A percentile compares a stretch with the other conserved stretches of the same genome.
Conservation (phyloP, 2,113 vertebrate species). For the Phrynosoma blainvillii region DNA sequence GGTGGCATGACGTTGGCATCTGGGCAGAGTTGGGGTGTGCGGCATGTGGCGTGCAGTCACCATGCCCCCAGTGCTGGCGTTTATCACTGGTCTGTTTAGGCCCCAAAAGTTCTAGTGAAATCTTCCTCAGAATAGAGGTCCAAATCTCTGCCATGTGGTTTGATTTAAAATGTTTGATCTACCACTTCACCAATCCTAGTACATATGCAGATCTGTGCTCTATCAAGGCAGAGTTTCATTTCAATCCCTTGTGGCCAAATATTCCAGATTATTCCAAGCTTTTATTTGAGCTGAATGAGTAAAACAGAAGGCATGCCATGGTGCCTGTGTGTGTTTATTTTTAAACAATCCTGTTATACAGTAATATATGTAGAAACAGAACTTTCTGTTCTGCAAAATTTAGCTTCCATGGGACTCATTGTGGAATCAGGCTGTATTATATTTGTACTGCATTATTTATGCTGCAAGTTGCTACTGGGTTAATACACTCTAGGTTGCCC, state of each 20-base stretch:
- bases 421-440: not conserved
- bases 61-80: too few species aligned
- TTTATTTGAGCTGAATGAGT: not conserved
- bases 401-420: not conserved
- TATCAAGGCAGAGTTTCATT: not conserved
- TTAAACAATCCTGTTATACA: too few species aligned
- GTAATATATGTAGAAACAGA: too few species aligned
- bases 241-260: not conserved
- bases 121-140: not conserved
- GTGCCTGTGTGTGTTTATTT: too few species aligned
- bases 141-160: not conserved
- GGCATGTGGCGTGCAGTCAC: too few species aligned
- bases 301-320: too few species aligned
- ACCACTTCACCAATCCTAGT: not conserved
- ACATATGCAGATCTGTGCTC: too few species aligned
- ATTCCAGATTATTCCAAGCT: not conserved
- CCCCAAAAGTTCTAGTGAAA: not conserved
- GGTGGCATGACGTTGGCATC: too few species aligned
- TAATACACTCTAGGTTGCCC: accelerated
- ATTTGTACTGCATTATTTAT: not conserved
- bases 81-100: too few species aligned
- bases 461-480: not conserved
- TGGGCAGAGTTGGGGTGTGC: too few species aligned
- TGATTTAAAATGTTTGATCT: not conserved
- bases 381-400: not conserved